Base-by-base conservation (phyloP, 1,140 invertebrate species). In the Gryon sp. region DNA sequence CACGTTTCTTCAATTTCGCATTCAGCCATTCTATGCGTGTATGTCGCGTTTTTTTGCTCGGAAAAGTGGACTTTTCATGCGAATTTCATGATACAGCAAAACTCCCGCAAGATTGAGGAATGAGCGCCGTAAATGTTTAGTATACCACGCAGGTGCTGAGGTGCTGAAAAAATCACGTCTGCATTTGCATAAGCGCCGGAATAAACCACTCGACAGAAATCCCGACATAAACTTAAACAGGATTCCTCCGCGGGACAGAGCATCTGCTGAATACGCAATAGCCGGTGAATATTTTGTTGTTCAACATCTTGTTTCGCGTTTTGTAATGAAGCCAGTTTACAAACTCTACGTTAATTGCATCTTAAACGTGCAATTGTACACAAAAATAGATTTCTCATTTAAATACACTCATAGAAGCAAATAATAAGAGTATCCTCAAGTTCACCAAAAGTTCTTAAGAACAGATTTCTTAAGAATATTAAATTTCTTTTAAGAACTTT, bases 141-240 rank as follows among this genome's bases (percentile, higher is more conserved):
- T 83, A 79, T 80, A 76, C 74, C 45, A 73, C 79, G 73, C 82
- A 83, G 82, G 82, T 83, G 81, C 60, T 41, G 84, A 86, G 82
- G 85, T 84, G 83, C 69, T 86, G 83, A 87, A 88, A 87, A 88
- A 88, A 88, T 89, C 87, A 88, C 87, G 87, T 88, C 86, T 82
- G 80, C 84, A 89, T 87, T 88, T 87, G 86, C 87, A 88, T 88
- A 88, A 89, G 86, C 87, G 85, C 81, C 84, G 84, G 85, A 86
- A 89, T 88, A 88, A 88, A 88, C 83, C 88, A 88, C 87, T 88
- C 84, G 86, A 80, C 84, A 81, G 81, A 82, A 85, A 88, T 86
- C 84, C 85, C 82, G 78, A 85, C 82, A 84, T 87, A 85, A 87
- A 86, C 83, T 82, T 79, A 84, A 85, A 84, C 84, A 84, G 84